Evolutionary conservation across 2,113 vertebrate genomes (phyloP).

Genomic region (Microtus oregoni): DNA sequence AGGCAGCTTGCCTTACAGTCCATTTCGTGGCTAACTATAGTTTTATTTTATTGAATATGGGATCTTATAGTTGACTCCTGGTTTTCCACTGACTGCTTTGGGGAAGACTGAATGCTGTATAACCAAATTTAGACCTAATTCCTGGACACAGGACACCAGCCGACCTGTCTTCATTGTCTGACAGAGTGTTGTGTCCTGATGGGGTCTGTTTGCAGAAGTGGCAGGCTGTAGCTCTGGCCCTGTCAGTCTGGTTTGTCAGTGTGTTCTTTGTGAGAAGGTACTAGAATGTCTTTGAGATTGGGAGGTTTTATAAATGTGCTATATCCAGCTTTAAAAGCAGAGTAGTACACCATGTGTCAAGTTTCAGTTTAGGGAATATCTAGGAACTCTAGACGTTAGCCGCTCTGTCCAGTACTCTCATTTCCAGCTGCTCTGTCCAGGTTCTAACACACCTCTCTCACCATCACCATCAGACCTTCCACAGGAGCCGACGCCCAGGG

Average conservation of each 20-base stretch:
- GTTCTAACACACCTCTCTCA: neutral
- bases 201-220: neutral
- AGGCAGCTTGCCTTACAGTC: neutral
- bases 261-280: neutral
- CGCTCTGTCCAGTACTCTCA: rapidly evolving
- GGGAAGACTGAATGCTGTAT: neutral
- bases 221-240: neutral
- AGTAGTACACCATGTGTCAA: neutral
- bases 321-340: neutral
- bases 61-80: neutral
- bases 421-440: rapidly evolving
- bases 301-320: rapidly evolving
- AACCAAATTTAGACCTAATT: neutral
- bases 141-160: rapidly evolving
- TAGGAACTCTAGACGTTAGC: too few relatives aligned
- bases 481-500: conserved; percentile 89
- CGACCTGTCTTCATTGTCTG: neutral
- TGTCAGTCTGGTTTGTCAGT: neutral
- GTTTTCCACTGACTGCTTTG: neutral
- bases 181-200: rapidly evolving
- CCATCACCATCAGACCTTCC: conserved; percentile 86
- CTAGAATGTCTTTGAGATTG: neutral
- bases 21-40: neutral
- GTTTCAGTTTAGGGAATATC: neutral
- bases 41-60: neutral